phyloP scores from a whole-genome alignment of 2,888 invertebrate genomes.

The Malthinus seriepunctatus region DNA sequence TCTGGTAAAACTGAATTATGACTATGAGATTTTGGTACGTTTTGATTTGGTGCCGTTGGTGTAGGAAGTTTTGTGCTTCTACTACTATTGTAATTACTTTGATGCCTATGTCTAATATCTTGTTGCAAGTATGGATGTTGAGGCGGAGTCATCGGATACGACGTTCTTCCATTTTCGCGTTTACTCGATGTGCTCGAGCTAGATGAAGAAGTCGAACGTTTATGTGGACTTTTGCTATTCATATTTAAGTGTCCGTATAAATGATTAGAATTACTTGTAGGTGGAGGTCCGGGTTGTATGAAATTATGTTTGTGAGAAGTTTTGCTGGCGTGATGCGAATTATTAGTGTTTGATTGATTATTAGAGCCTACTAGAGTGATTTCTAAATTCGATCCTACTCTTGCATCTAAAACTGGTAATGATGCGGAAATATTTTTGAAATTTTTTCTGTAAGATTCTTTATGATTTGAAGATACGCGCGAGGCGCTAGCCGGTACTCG shows the following conservation, averaged over 20 bases:
- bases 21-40: slow-evolving; percentile 17
- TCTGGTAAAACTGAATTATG: slow-evolving; percentile 43
- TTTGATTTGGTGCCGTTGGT: slow-evolving; percentile 2
- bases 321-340: slow-evolving; percentile 15
- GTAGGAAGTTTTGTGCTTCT: neutral
- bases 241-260: slow-evolving; percentile 8
- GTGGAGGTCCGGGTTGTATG: neutral
- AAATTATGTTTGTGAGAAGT: slow-evolving; percentile 7
- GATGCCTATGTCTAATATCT: slow-evolving; percentile 15
- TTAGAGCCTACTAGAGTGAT: slow-evolving; percentile 64
- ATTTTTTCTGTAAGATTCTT: slow-evolving; percentile 28
- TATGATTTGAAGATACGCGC: slow-evolving; percentile 21
- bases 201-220: slow-evolving; percentile 49
- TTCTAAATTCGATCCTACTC: slow-evolving; percentile 69
- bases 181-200: slow-evolving; percentile 51
- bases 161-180: slow-evolving; percentile 44
- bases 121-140: slow-evolving; percentile 14
- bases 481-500: slow-evolving; percentile 56
- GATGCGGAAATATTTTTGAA: slow-evolving; percentile 35
- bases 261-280: slow-evolving; percentile 19
- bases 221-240: slow-evolving; percentile 52
- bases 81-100: slow-evolving; percentile 19
- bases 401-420: slow-evolving; percentile 52
- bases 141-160: slow-evolving; percentile 26
- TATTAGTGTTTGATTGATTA: slow-evolving; percentile 16